A percentile compares a stretch with the other conserved stretches of the same genome.
phyloP scores from a whole-genome alignment of 2,888 invertebrate genomes.

The Trimorus sp. region DNA sequence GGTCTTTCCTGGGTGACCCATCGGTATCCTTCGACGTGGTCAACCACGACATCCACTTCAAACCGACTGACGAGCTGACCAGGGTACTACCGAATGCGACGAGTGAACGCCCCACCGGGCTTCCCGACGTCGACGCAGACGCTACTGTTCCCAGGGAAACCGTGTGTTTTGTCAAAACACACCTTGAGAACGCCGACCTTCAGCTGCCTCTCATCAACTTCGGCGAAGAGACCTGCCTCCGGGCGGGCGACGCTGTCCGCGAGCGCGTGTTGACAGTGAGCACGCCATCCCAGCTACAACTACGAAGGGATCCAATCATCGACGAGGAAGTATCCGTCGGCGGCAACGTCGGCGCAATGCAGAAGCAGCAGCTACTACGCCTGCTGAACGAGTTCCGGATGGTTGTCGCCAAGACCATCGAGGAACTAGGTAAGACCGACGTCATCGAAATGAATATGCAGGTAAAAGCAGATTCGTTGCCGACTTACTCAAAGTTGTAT shows the following conservation, averaged over 20 bases:
- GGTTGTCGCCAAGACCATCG: neutral
- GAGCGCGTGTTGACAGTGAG: neutral
- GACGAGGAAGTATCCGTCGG: neutral
- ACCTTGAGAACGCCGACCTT: neutral
- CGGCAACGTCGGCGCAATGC: neutral
- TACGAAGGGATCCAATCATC: neutral
- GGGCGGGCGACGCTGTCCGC: neutral
- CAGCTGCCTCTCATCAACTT: neutral
- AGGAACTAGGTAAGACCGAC: neutral
- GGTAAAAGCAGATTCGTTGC: neutral
- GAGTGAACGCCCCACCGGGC: neutral
- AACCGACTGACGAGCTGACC: neutral
- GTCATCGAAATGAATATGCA: conserved; percentile 9
- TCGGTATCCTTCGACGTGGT: neutral
- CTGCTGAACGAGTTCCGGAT: conserved; percentile 5
- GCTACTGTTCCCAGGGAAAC: neutral
- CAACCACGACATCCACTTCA: neutral
- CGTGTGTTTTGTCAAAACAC: neutral
- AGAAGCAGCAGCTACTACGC: conserved; percentile 2
- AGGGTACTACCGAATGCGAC: neutral
- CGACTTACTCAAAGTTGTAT: neutral
- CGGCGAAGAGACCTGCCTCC: neutral
- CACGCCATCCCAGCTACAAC: neutral
- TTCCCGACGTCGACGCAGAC: neutral
- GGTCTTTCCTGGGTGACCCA: conserved; percentile 1